Evolutionary conservation across 2,888 invertebrate species (phyloP), one percentile per base, ranked within the genome.

Genomic region (Agapostemon virescens): DNA sequence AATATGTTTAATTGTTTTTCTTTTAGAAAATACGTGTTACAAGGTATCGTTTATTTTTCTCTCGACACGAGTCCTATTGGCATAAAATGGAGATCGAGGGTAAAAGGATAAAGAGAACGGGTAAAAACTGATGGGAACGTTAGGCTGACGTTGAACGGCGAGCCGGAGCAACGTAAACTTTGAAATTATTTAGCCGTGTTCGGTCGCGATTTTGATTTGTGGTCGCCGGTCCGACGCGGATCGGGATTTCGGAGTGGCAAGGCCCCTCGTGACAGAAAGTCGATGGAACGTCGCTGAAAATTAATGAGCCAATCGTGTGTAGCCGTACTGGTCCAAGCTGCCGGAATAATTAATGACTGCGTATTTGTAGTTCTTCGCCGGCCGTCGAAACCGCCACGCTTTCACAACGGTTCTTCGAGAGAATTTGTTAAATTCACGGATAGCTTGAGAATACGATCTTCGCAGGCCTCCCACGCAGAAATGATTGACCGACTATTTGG

Each of bases 221-320:
- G 77, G 83, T 66, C 69, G 74, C 52, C 79, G 74, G 68, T 66
- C 55, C 70, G 63, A 81, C 76, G 55, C 49, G 68, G 77, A 70
- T 74, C 85, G 68, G 77, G 80, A 85, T 87, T 85, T 86, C 64
- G 76, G 68, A 55, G 73, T 79, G 76, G 67, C 81, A 81, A 81
- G 84, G 77, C 69, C 9, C 20, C 77, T 40, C 76, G 69, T 81
- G 86, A 86, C 86, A 84, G 87, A 84, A 86, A 86, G 87, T 86
- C 86, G 80, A 86, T 86, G 83, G 84, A 70, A 82, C 81, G 84
- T 84, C 79, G 79, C 74, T 83, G 87, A 81, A 81, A 86, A 86
- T 87, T 87, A 86, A 86, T 85, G 86, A 86, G 82, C 84, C 87
- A 82, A 87, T 86, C 84, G 85, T 85, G 81, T 80, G 81, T 79